Base-by-base conservation (phyloP, 2,888 invertebrate genomes). In the Idaea biselata region DNA sequence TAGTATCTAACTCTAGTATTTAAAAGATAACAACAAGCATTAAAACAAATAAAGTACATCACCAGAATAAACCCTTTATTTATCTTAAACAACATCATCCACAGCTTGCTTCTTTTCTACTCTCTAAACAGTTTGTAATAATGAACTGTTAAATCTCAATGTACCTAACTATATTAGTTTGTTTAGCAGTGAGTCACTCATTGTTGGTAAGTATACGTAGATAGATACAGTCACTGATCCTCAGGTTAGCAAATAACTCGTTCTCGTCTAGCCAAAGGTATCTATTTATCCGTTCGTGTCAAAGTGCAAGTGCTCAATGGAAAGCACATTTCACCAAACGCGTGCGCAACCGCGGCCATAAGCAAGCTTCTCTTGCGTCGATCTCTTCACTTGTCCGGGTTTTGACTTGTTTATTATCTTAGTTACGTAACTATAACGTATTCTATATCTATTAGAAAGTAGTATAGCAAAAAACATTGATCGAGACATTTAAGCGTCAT, bases 291-390 rank as follows among this genome's bases (percentile, higher is more conserved):
- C 32, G 32, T 32, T 32, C 66, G 75, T 81, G 83, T 84, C 85
- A 82, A 76, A 85, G 84, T 78, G 85, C 87, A 87, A 80, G 81
- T 82, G 84, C 75, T 68, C 44, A 77, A 73, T 73, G 84, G 86
- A 88, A 87, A 87, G 87, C 81, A 81, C 80, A 77, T 87, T 84
- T 83, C 83, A 76, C 44, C 44, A 11, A 44, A 78, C 75, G 67
- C 71, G 65, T 63, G 70, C 66, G 62, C 65, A 44, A 44, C 44
- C 44, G 14, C 11, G 14, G 44, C 44, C 44, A 44, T 14, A 44
- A 44, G 14, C 44, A 44, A 44, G 44, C 6, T 14, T 14, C 11
- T 44, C 44, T 44, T 14, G 8, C 1, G 6, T 14, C 44, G 44
- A 44, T 44, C 44, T 14, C 44, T 44, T 44, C 44, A 44, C 44